These are phyloP conservation scores for Leucania comma DNA, from an alignment of 2,888 invertebrate species.

Conservation along the genomic window DNA sequence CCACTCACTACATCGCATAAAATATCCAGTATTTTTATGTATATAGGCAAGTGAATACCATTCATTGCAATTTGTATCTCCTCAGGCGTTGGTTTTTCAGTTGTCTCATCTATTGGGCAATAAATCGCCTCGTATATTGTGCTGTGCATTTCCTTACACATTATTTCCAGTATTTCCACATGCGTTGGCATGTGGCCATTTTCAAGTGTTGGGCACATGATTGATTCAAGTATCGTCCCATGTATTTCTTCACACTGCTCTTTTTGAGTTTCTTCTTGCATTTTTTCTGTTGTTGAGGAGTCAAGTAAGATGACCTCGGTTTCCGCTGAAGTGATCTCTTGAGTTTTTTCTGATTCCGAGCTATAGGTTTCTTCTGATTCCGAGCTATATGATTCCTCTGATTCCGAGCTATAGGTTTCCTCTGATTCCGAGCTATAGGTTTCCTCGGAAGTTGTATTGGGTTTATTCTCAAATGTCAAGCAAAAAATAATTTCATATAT, in stretches of 20 bases:
- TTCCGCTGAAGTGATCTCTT: no score
- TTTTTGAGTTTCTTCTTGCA: not conserved
- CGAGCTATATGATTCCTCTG: no score
- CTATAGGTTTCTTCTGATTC: not conserved
- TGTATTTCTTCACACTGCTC: slow-evolving; percentile 7
- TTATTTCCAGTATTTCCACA: not conserved
- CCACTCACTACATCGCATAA: slow-evolving; percentile 5
- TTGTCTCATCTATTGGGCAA: not conserved
- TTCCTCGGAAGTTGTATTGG: not conserved
- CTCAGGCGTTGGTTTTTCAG: not conserved
- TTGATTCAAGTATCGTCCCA: slow-evolving; percentile 3
- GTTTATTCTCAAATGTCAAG: not conserved
- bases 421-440: not conserved
- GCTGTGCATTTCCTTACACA: slow-evolving; percentile 10
- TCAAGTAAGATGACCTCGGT: no score
- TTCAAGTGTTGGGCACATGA: slow-evolving; percentile 8
- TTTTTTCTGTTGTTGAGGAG: not conserved
- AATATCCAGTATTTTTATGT: not conserved
- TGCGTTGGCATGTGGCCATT: not conserved
- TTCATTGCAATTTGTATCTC: not conserved
- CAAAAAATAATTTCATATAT: slow-evolving; percentile 10
- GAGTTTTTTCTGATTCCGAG: no score
- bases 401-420: not conserved
- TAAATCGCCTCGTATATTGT: slow-evolving; percentile 24
- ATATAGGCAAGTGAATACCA: slow-evolving; percentile 1